A percentile compares a stretch with the other conserved stretches of the same genome.
These are phyloP conservation scores for Lottia scabra DNA, from an alignment of 2,888 invertebrate genomes.

Conservation along the genomic window DNA sequence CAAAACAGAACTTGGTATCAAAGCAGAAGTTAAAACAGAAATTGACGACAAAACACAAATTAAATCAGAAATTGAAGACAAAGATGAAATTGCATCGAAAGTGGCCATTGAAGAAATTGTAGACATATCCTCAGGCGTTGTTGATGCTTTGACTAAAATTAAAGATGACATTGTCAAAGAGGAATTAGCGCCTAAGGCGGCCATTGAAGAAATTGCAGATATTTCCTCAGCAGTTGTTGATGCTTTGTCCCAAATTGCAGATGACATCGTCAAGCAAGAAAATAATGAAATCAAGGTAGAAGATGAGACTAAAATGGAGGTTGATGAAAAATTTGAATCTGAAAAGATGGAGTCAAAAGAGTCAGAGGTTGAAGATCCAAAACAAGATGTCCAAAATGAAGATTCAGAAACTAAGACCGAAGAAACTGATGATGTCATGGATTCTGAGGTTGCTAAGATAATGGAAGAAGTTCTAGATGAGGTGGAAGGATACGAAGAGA, in stretches of 20 bases:
- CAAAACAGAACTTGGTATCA: slow-evolving; percentile 17
- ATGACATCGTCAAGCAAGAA: slow-evolving; percentile 17
- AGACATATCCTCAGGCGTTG: not conserved
- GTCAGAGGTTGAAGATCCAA: slow-evolving; percentile 5
- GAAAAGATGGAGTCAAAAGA: not conserved
- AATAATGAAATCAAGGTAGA: slow-evolving; percentile 15
- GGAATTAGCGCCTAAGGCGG: slow-evolving; percentile 4
- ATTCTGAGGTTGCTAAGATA: slow-evolving; percentile 19
- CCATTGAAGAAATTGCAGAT: slow-evolving; percentile 16
- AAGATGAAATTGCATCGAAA: too few species aligned
- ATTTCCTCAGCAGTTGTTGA: slow-evolving; percentile 15
- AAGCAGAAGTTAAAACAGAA: slow-evolving; percentile 7
- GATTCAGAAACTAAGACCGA: slow-evolving; percentile 17
- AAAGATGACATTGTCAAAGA: slow-evolving; percentile 1
- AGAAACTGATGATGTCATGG: slow-evolving; percentile 22
- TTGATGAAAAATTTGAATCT: not conserved
- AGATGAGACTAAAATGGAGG: not conserved
- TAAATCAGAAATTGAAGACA: too few species aligned
- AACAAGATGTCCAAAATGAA: not conserved
- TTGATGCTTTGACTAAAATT: slow-evolving; percentile 13
- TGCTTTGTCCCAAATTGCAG: slow-evolving; percentile 9
- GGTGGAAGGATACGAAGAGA: slow-evolving; percentile 12
- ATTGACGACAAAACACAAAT: slow-evolving; percentile 7
- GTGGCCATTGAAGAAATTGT: not conserved
- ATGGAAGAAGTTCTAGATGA: slow-evolving; percentile 3